Evolutionary conservation across 2,113 vertebrate species (phyloP).

Genomic region (Cyprinus carpio): DNA sequence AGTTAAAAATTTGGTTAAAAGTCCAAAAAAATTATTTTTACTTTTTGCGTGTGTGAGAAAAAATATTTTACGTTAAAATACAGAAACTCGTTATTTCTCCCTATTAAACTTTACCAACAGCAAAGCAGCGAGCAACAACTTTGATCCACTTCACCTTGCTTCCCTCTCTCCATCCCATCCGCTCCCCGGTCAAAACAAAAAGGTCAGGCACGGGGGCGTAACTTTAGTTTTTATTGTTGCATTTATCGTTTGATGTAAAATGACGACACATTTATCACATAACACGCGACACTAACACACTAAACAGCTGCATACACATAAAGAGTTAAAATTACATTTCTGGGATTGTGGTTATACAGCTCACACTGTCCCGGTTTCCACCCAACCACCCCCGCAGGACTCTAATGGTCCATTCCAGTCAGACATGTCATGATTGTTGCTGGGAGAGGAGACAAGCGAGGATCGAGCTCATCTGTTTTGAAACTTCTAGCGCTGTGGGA

Average conservation of each 20-base stretch:
- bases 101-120: background rate
- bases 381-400: constrained; percentile 49
- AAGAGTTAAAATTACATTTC: background rate
- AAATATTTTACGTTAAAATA: background rate
- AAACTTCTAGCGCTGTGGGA: constrained; percentile 56
- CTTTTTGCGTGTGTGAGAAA: background rate
- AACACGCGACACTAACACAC: background rate
- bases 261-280: background rate
- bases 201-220: background rate
- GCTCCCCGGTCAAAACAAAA: background rate
- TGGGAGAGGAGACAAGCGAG: constrained; percentile 64
- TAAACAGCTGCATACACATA: background rate
- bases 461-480: constrained; percentile 69
- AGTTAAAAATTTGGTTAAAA: background rate
- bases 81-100: background rate
- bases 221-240: background rate
- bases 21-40: background rate
- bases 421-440: constrained; percentile 74
- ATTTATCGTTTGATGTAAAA: background rate
- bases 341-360: background rate
- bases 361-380: constrained; percentile 40
- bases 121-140: background rate
- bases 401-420: constrained; percentile 72
- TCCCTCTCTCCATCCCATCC: constrained; percentile 38
- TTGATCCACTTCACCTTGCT: background rate